Percentiles rank a stretch among this genome's conserved stretches.
Conservation (phyloP, 2,797 vertebrate species). For the Sebastolobus alascanus region DNA sequence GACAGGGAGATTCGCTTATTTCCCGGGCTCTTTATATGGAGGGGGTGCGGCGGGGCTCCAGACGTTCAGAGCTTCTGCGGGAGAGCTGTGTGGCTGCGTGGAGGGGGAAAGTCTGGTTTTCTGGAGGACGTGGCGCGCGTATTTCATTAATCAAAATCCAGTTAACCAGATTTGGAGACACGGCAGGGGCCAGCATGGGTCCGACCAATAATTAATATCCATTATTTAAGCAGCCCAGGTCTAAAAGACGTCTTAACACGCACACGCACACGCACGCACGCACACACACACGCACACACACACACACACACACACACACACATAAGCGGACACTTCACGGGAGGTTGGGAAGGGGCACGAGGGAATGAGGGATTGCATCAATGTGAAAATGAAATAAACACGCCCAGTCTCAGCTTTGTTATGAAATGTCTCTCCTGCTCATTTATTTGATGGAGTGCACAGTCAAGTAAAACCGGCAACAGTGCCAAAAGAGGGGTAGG, state of each 20-base stretch:
- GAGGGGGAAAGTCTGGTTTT: slow-evolving; percentile 41
- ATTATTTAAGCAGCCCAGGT: slow-evolving; percentile 71
- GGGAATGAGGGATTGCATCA: slow-evolving; percentile 52
- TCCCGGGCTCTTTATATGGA: slow-evolving; percentile 65
- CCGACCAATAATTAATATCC: slow-evolving; percentile 78
- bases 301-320: neutral
- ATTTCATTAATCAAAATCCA: slow-evolving; percentile 83
- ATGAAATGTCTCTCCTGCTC: slow-evolving; percentile 73
- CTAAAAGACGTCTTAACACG: slow-evolving; percentile 30
- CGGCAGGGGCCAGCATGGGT: slow-evolving; percentile 59
- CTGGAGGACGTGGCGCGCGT: slow-evolving; percentile 61
- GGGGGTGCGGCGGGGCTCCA: slow-evolving; percentile 45
- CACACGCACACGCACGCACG: neutral
- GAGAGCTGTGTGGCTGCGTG: slow-evolving; percentile 24
- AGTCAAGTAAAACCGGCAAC: slow-evolving; percentile 63
- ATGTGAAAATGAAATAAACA: slow-evolving; percentile 76
- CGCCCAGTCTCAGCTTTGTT: slow-evolving; percentile 72
- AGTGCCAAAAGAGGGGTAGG: slow-evolving; percentile 41
- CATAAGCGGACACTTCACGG: slow-evolving; percentile 25
- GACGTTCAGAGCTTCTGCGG: slow-evolving; percentile 39
- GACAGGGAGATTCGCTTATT: slow-evolving; percentile 80
- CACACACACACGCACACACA: neutral
- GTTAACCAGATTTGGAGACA: slow-evolving; percentile 78
- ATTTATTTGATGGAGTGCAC: slow-evolving; percentile 79
- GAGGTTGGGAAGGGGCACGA: slow-evolving; percentile 11